Evolutionary conservation across 1,140 invertebrate species (phyloP).

Genomic region (Hycleus cichorii): DNA sequence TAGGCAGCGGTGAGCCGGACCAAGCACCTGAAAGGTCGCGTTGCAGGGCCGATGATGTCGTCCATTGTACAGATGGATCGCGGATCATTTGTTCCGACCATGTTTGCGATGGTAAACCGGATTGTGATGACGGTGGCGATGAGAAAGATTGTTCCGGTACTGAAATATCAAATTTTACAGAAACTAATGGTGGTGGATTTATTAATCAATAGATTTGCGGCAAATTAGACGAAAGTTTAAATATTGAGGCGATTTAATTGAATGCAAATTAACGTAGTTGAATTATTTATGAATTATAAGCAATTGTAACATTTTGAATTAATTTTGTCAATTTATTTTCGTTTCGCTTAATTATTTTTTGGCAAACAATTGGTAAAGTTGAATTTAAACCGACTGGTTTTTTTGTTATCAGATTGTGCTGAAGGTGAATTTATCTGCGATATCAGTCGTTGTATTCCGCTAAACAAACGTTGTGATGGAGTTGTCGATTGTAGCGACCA

Average conservation of each 20-base stretch:
- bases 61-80: conserved; percentile 40
- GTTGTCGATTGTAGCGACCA: conserved; percentile 58
- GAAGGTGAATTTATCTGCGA: conserved; percentile 52
- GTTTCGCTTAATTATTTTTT: neutral
- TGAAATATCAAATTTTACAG: neutral
- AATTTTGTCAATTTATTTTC: neutral
- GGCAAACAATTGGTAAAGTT: neutral
- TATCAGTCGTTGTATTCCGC: conserved; percentile 49
- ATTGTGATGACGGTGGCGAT: conserved; percentile 53
- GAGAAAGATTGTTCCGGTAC: conserved; percentile 44
- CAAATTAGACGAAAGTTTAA: neutral
- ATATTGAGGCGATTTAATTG: too few relatives aligned
- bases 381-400: conserved; percentile 20
- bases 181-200: conserved; percentile 8
- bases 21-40: neutral
- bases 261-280: neutral
- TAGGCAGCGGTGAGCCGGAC: neutral
- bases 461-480: conserved; percentile 54
- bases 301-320: neutral
- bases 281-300: neutral
- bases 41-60: conserved; percentile 50
- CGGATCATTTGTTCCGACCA: conserved; percentile 46
- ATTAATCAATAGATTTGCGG: neutral
- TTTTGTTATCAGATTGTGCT: conserved; percentile 44
- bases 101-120: conserved; percentile 47